Base-by-base conservation (phyloP, 2,113 vertebrate genomes). In the Tychaedon coryphoeus region DNA sequence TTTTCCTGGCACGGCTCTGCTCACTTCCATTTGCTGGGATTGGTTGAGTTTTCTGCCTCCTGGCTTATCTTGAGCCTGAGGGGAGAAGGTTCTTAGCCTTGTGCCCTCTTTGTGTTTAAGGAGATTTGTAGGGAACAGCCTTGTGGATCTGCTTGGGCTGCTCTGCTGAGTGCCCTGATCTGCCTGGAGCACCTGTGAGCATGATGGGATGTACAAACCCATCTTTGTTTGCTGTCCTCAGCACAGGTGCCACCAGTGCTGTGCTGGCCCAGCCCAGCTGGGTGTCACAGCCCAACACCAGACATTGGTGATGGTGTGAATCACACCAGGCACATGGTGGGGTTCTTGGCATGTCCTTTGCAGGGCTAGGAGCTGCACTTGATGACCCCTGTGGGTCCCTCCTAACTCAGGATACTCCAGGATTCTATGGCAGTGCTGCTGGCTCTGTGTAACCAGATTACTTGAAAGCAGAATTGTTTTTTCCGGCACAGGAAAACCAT, bases 11-110 rank as follows among this genome's bases (percentile, higher is more conserved):
- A 62, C 1, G 0, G 57, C 53, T 69, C 71, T 29, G 36, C 67
- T 72, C 14, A 0, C 1, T 45, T 57, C 10, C 6, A 3, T 42
- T 69, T 1, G 9, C 38, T 1, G 2, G 40, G 28, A 9, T 7
- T 36, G 47, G 88, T 9, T 0, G 9, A 16, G 62, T 48, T 86
- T 1, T 7, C n/a, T 69, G 79, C 71, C 61, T 88, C 58, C 57
- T 75, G 73, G 19, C 38, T 90, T 67, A 7, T 25, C 62, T 65
- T 0, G 8, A 84, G 65, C 69, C 65, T 29, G 47, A 19, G 7
- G 34, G 72, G 67, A 62, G 23, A 48, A 57, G 67, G 26, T 53
- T 80, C 67, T 89, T 42, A 50, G 51, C 72, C 47, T 86, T 22
- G 45, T 28, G 60, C 45, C 9, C 4, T 47, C 54, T 48, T 40